These are phyloP conservation scores for Arrhopalites spinosus DNA, from an alignment of 2,888 invertebrate genomes.

Conservation along the genomic window DNA sequence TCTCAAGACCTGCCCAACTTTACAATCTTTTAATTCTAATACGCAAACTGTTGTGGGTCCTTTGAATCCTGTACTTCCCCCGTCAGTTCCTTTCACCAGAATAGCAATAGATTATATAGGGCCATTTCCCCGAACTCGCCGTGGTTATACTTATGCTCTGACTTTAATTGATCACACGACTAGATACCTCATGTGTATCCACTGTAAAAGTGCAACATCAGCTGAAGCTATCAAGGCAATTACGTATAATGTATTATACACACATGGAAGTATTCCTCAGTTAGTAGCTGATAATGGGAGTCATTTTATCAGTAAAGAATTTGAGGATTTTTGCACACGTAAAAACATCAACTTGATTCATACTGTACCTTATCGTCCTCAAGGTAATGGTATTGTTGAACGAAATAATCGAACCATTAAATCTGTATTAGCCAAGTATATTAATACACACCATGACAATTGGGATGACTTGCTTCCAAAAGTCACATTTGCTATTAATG, in stretches of 20 bases:
- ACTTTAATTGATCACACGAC: not conserved
- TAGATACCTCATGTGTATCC: not conserved
- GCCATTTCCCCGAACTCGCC: not conserved
- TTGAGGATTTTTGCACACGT: not conserved
- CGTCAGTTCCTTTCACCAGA: not conserved
- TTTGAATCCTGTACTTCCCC: not conserved
- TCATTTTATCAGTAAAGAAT: not conserved
- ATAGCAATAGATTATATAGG: not conserved
- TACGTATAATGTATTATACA: not conserved
- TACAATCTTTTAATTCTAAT: not conserved
- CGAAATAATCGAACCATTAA: not conserved
- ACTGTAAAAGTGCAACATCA: not conserved
- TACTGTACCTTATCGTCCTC: not conserved
- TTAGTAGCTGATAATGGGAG: not conserved
- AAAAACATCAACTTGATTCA: not conserved
- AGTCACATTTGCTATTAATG: not conserved
- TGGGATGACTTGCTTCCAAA: not conserved
- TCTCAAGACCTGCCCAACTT: not conserved
- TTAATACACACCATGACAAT: not conserved
- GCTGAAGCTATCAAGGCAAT: not conserved
- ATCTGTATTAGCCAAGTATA: not conserved
- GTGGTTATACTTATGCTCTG: not conserved
- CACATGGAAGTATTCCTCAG: not conserved
- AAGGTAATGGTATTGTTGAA: not conserved
- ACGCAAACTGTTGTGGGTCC: not conserved